Percentiles rank a stretch among this genome's conserved stretches.
Evolutionary conservation across 1,140 invertebrate species (phyloP).

Genomic region (Cephus cinctus): DNA sequence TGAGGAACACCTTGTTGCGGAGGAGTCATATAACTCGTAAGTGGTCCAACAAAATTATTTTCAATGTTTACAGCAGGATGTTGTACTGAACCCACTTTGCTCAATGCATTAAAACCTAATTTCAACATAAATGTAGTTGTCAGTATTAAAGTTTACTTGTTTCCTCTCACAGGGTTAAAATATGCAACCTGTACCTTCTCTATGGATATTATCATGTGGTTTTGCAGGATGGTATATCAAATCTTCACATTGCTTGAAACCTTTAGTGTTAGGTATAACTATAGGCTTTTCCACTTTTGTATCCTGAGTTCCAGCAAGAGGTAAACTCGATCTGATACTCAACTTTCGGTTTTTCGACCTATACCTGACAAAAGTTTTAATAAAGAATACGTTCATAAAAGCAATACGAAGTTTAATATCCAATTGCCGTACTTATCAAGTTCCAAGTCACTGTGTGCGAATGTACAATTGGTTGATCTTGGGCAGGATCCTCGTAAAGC

Average conservation of each 20-base stretch:
- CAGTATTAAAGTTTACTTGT: too few species aligned
- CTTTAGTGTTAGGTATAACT: slow-evolving; percentile 28
- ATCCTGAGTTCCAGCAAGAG: slow-evolving; percentile 31
- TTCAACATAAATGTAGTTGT: too few species aligned
- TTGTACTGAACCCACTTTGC: slow-evolving; percentile 35
- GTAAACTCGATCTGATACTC: slow-evolving; percentile 38
- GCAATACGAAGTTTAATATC: neutral
- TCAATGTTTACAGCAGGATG: slow-evolving; percentile 40
- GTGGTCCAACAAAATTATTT: slow-evolving; percentile 44
- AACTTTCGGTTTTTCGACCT: slow-evolving; percentile 61
- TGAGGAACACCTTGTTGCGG: slow-evolving; percentile 38
- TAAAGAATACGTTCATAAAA: neutral
- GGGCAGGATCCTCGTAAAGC: slow-evolving; percentile 78
- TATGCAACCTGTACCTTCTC: too few species aligned
- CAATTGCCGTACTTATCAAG: slow-evolving; percentile 70
- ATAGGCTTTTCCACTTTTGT: slow-evolving; percentile 36
- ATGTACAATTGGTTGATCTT: slow-evolving; percentile 82
- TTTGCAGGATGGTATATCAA: slow-evolving; percentile 39
- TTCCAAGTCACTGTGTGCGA: slow-evolving; percentile 90
- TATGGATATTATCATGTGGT: slow-evolving; percentile 35
- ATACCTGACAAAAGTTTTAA: slow-evolving; percentile 45
- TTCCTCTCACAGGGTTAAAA: too few species aligned
- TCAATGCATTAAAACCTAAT: slow-evolving; percentile 38
- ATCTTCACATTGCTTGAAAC: slow-evolving; percentile 46
- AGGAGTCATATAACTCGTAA: slow-evolving; percentile 45